phyloP scores from a whole-genome alignment of 1,140 invertebrate species.

The Magallana gigas region DNA sequence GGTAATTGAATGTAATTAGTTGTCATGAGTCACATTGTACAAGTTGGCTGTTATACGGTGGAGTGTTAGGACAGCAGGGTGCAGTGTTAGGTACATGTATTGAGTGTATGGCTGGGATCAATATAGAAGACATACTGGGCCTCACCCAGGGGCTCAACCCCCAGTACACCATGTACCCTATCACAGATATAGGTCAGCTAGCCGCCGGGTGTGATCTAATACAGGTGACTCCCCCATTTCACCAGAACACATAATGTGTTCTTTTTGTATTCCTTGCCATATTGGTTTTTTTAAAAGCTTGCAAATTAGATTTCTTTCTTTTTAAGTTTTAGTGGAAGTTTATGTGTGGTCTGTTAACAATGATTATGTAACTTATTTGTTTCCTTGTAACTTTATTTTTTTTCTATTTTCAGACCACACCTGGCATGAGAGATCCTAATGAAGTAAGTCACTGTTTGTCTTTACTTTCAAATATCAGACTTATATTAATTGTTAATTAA shows the following conservation, averaged over 20 bases:
- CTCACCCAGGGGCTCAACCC: background rate
- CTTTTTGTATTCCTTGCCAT: too few relatives aligned
- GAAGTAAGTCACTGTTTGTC: background rate
- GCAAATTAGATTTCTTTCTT: background rate
- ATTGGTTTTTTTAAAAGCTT: background rate
- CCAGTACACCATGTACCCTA: background rate
- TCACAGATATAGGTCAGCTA: constrained; percentile 15
- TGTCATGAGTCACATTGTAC: constrained; percentile 2
- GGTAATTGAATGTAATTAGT: constrained; percentile 34
- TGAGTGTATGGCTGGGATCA: background rate
- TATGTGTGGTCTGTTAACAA: background rate
- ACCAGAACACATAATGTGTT: too few relatives aligned
- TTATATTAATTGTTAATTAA: background rate
- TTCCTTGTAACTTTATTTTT: background rate
- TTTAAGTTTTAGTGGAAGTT: background rate
- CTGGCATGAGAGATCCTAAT: constrained; percentile 8
- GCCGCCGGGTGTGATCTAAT: constrained; percentile 1
- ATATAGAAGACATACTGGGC: constrained; percentile 4
- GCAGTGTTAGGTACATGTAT: background rate
- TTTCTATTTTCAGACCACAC: background rate
- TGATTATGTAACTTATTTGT: background rate
- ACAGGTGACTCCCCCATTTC: background rate
- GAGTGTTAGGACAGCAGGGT: background rate
- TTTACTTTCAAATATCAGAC: background rate
- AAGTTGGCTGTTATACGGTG: background rate